Conservation (phyloP, 2,888 invertebrate species). For the Andrena haemorrhoa region DNA sequence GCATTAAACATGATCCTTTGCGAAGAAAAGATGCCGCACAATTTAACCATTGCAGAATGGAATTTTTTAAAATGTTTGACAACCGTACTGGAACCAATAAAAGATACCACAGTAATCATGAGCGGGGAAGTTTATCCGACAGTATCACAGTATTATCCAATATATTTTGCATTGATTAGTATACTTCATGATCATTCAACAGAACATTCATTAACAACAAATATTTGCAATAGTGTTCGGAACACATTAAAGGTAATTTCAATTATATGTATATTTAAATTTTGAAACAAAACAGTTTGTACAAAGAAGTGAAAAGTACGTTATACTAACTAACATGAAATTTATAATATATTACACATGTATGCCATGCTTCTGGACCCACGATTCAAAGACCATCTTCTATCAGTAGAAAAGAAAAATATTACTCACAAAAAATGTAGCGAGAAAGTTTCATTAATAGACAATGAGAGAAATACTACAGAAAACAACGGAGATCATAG, state of each 20-base stretch:
- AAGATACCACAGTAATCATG: constrained; percentile 2
- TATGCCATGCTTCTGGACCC: background rate
- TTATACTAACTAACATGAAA: background rate
- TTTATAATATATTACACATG: background rate
- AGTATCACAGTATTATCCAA: background rate
- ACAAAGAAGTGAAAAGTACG: background rate
- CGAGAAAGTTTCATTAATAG: background rate
- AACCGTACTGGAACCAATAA: background rate
- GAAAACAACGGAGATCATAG: too few relatives aligned
- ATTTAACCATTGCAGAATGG: background rate
- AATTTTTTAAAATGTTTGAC: background rate
- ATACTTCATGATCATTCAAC: background rate
- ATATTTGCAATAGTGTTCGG: background rate
- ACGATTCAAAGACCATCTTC: background rate
- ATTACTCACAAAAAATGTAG: background rate
- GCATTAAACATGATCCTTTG: background rate
- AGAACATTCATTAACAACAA: background rate
- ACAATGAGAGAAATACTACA: too few relatives aligned
- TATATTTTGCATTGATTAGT: background rate
- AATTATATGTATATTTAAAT: constrained; percentile 1
- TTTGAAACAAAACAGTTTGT: background rate
- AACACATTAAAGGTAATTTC: constrained; percentile 2
- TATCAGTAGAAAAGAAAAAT: background rate
- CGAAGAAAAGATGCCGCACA: background rate
- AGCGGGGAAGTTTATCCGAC: constrained; percentile 14